Evolutionary conservation across 2,888 invertebrate genomes (phyloP).

Genomic region (Xylota sylvarum): DNA sequence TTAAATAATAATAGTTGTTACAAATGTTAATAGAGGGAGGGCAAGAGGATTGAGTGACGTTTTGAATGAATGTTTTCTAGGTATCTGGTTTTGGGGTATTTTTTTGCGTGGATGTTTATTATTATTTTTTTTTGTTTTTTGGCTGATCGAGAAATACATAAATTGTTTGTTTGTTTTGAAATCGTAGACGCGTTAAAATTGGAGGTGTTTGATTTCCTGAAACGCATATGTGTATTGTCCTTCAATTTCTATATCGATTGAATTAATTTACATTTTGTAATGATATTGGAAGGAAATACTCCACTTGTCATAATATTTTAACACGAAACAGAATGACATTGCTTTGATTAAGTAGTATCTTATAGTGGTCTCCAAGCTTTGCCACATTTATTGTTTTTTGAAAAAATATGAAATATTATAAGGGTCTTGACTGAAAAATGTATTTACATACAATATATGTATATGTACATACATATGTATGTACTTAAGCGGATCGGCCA

Average conservation of each 20-base stretch:
- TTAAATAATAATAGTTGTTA: constrained; percentile 59
- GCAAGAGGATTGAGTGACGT: constrained; percentile 2
- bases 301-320: background rate
- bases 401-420: no score
- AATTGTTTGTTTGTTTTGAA: constrained; percentile 13
- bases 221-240: background rate
- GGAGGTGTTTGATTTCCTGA: constrained; percentile 15
- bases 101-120: constrained; percentile 7
- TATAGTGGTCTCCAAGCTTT: no score
- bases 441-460: no score
- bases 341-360: background rate
- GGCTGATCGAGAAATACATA: constrained; percentile 21
- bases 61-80: constrained; percentile 8
- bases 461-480: constrained; percentile 2
- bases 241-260: background rate
- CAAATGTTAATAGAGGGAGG: constrained; percentile 38
- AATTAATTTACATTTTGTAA: background rate
- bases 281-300: background rate
- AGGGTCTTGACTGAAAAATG: no score
- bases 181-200: background rate
- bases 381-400: no score
- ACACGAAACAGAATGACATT: background rate
- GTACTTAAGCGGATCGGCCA: no score
- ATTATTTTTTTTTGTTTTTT: background rate
- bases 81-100: background rate